phyloP scores from a whole-genome alignment of 2,113 vertebrate species.

The Brienomyrus longianalis region DNA sequence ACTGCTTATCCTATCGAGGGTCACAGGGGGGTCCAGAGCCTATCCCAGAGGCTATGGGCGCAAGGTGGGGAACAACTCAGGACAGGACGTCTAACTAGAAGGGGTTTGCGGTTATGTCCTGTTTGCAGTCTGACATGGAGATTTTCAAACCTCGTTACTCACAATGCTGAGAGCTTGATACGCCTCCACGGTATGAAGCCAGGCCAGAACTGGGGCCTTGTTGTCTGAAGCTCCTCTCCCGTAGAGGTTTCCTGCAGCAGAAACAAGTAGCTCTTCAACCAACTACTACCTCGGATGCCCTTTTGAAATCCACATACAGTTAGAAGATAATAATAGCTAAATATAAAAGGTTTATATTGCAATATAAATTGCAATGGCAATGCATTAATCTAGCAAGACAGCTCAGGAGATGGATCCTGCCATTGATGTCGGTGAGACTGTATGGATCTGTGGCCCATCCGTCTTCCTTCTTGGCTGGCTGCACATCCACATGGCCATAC shows the following conservation, averaged over 20 bases:
- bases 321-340: neutral
- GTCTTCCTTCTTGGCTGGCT: constrained; percentile 75
- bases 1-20: neutral
- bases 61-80: neutral
- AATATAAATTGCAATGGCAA: neutral
- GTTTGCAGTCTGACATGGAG: neutral
- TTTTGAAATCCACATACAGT: neutral
- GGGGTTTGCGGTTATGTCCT: neutral
- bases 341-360: too few species aligned
- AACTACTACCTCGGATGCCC: neutral
- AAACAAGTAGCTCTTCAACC: neutral
- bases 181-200: constrained; percentile 68
- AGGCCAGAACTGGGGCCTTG: constrained; percentile 71
- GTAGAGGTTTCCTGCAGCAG: constrained; percentile 61
- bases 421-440: constrained; percentile 70
- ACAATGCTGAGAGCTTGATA: constrained; percentile 60
- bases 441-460: constrained; percentile 80
- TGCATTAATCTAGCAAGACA: neutral
- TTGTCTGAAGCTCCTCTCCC: constrained; percentile 72
- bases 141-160: constrained; percentile 16
- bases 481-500: constrained; percentile 85
- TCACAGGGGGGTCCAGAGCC: too few species aligned
- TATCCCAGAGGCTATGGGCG: neutral
- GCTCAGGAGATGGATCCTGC: constrained; percentile 41
- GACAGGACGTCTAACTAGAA: neutral